These are phyloP conservation scores for Eucera pruinosa DNA, from an alignment of 2,888 invertebrate genomes.

Conservation along the genomic window DNA sequence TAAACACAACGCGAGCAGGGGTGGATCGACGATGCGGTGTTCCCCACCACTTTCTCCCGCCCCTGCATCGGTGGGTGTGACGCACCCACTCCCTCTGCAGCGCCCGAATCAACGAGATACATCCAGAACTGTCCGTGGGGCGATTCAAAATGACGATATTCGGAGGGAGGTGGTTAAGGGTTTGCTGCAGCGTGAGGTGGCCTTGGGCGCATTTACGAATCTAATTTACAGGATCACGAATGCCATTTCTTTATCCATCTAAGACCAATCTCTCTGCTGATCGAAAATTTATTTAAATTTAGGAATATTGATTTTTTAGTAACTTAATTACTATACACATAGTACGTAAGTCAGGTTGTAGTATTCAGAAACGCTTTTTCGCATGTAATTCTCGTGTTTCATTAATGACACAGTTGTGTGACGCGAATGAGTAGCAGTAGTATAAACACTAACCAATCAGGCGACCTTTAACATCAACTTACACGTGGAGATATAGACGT, in stretches of 20 bases:
- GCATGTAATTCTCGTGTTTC: neutral
- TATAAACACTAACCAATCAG: conserved; percentile 12
- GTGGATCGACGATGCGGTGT: conserved; percentile 57
- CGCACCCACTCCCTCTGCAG: conserved; percentile 56
- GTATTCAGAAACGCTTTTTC: neutral
- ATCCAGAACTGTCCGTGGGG: conserved; percentile 57
- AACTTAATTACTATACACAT: neutral
- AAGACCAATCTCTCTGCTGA: too few species aligned
- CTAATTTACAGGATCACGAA: conserved; percentile 39
- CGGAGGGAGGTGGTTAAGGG: conserved; percentile 22
- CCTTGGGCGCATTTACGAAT: conserved; percentile 59
- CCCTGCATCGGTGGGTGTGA: conserved; percentile 56
- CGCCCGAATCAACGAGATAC: conserved; percentile 49
- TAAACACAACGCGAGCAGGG: conserved; percentile 63
- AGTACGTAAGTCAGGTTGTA: neutral
- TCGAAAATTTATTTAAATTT: neutral
- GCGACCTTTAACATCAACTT: conserved; percentile 18
- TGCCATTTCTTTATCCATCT: conserved; percentile 1
- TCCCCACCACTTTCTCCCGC: conserved; percentile 44
- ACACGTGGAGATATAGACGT: conserved; percentile 1
- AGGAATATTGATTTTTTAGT: neutral
- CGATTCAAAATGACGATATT: conserved; percentile 58
- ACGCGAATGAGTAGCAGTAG: conserved; percentile 10
- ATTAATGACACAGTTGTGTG: conserved; percentile 6
- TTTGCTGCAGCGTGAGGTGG: conserved; percentile 67